Conservation (phyloP, 2,797 vertebrate genomes). For the Sebastes oblongus region DNA sequence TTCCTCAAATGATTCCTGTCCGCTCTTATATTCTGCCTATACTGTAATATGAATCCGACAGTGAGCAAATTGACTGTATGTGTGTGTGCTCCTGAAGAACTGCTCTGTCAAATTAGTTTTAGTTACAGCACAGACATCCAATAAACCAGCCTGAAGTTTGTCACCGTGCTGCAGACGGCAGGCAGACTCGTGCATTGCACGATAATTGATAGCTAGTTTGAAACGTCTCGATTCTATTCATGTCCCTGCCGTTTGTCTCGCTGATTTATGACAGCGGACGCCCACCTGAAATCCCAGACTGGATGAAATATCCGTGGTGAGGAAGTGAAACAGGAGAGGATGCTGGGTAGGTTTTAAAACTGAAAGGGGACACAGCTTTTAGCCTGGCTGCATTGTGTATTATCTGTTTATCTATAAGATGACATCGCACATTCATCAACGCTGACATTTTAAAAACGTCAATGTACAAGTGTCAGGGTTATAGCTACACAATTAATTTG, state of each 20-base stretch:
- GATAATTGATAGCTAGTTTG: slow-evolving; percentile 28
- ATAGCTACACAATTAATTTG: background rate
- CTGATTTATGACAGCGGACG: slow-evolving; percentile 17
- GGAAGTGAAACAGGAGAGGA: background rate
- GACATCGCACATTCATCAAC: background rate
- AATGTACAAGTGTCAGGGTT: background rate
- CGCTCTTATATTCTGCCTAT: background rate
- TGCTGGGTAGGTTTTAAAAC: background rate
- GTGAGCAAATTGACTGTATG: slow-evolving; percentile 4
- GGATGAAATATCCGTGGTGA: background rate
- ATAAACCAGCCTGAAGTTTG: slow-evolving; percentile 4
- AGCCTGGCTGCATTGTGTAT: background rate
- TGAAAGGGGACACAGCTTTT: background rate
- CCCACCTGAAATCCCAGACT: background rate
- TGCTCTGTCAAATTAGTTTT: slow-evolving; percentile 22
- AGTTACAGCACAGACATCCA: slow-evolving; percentile 5
- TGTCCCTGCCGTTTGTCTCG: slow-evolving; percentile 1
- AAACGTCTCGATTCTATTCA: slow-evolving; percentile 24
- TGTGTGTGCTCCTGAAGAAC: background rate
- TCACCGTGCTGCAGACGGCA: slow-evolving; percentile 9
- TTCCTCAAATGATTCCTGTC: slow-evolving; percentile 6
- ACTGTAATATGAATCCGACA: slow-evolving; percentile 9
- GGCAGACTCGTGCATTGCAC: background rate
- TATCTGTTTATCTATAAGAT: background rate
- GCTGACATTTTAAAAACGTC: background rate